These are phyloP conservation scores for Trichopoda pennipes DNA, from an alignment of 2,888 invertebrate genomes.

Conservation along the genomic window DNA sequence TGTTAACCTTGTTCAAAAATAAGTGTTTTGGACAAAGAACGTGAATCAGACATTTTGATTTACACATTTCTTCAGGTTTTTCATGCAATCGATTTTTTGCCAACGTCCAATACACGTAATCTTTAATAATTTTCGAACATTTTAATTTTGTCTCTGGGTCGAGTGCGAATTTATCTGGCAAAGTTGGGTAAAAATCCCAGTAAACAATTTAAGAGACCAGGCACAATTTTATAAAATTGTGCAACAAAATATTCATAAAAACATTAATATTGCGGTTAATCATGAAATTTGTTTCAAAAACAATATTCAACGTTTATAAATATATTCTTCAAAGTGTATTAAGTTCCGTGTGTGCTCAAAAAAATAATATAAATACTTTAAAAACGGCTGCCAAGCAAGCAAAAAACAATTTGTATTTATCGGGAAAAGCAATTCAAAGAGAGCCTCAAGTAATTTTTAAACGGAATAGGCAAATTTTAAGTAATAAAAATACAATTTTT, in stretches of 20 bases:
- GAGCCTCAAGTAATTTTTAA: conserved; percentile 68
- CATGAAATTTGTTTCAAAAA: conserved; percentile 81
- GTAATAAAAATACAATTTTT: conserved; percentile 74
- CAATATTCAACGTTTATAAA: conserved; percentile 73
- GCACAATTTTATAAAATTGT: conserved; percentile 48
- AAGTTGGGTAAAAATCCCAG: conserved; percentile 44
- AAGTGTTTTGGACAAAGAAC: conserved; percentile 49
- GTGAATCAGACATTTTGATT: conserved; percentile 54
- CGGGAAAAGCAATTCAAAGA: conserved; percentile 63
- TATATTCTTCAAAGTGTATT: conserved; percentile 53
- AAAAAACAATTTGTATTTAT: conserved; percentile 69
- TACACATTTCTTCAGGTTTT: conserved; percentile 50
- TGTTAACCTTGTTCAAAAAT: conserved; percentile 54
- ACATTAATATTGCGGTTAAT: conserved; percentile 75
- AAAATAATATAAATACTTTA: conserved; percentile 72
- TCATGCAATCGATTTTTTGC: conserved; percentile 65
- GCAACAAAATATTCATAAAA: conserved; percentile 46
- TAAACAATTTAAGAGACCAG: conserved; percentile 44
- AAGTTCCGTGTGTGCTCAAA: conserved; percentile 63
- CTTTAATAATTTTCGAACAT: conserved; percentile 45
- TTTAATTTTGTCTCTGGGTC: conserved; percentile 30
- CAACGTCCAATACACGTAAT: conserved; percentile 56
- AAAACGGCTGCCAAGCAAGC: conserved; percentile 69
- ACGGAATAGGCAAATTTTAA: conserved; percentile 70
- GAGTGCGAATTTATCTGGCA: conserved; percentile 18